Evolutionary conservation across 1,140 invertebrate species (phyloP).

Genomic region (Cataglyphis hispanica): DNA sequence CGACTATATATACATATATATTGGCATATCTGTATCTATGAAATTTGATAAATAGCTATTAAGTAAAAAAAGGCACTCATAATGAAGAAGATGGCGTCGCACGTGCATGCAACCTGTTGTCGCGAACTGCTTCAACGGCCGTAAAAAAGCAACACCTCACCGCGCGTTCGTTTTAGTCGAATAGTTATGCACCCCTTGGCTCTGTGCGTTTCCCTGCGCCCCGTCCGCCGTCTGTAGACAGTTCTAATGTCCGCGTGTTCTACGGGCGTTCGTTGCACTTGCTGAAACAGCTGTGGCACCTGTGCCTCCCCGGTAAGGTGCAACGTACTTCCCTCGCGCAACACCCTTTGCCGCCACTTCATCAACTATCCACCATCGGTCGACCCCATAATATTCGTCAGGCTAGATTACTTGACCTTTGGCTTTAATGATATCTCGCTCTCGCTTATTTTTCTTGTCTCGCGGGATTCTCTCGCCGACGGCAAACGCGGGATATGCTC

Average conservation of each 20-base stretch:
- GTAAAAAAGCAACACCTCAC: slow-evolving; percentile 74
- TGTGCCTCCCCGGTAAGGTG: slow-evolving; percentile 82
- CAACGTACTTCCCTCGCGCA: slow-evolving; percentile 76
- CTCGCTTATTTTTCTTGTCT: background rate
- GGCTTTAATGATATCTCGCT: slow-evolving; percentile 71
- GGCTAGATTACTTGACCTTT: slow-evolving; percentile 73
- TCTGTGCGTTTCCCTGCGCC: slow-evolving; percentile 21
- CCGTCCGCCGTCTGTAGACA: slow-evolving; percentile 75
- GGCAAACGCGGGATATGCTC: background rate
- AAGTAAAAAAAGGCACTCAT: slow-evolving; percentile 1
- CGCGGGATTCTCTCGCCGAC: slow-evolving; percentile 19
- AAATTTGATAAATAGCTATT: background rate
- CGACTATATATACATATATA: background rate
- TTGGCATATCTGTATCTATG: background rate
- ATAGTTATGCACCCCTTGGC: slow-evolving; percentile 83
- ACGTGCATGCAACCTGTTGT: slow-evolving; percentile 68
- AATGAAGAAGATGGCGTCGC: slow-evolving; percentile 29
- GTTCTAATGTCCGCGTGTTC: slow-evolving; percentile 81
- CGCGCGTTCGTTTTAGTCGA: slow-evolving; percentile 66
- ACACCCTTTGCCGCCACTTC: slow-evolving; percentile 61
- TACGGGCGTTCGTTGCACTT: slow-evolving; percentile 82
- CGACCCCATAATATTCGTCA: slow-evolving; percentile 75
- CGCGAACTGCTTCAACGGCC: slow-evolving; percentile 78
- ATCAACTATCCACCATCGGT: slow-evolving; percentile 62
- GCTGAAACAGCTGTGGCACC: slow-evolving; percentile 84